Percentiles rank a stretch among this genome's conserved stretches.
These are phyloP conservation scores for Asarcornis scutulata DNA, from an alignment of 2,113 vertebrate species.

Conservation along the genomic window DNA sequence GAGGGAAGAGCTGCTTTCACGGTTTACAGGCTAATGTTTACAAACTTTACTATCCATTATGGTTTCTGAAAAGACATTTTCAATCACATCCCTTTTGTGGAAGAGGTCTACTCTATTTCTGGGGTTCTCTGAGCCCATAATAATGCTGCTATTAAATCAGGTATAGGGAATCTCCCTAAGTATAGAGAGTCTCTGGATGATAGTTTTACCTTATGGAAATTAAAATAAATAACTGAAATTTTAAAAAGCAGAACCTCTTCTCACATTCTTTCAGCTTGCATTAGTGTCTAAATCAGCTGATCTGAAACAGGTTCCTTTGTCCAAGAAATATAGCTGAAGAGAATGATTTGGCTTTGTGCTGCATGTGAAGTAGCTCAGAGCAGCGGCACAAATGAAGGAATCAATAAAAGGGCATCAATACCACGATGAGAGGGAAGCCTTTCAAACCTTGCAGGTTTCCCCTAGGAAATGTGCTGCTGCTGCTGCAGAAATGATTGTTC, in stretches of 20 bases:
- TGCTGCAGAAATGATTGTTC: constrained; percentile 26
- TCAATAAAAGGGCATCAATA: constrained; percentile 20
- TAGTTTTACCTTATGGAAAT: not conserved
- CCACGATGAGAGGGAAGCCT: constrained; percentile 29
- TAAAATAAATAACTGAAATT: not conserved
- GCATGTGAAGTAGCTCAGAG: constrained; percentile 41
- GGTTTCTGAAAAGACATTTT: not conserved
- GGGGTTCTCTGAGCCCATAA: not conserved
- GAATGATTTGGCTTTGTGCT: not conserved
- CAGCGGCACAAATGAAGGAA: constrained; percentile 6
- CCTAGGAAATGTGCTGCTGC: not conserved
- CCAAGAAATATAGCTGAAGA: constrained; percentile 1
- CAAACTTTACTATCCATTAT: not conserved
- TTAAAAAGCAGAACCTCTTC: not conserved
- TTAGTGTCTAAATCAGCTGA: constrained; percentile 10
- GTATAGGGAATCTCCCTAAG: not conserved
- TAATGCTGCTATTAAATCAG: not conserved
- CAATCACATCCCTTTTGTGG: not conserved
- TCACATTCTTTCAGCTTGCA: not conserved
- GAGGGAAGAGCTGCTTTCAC: not conserved
- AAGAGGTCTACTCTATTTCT: not conserved
- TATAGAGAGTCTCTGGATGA: not conserved
- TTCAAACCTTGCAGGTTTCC: constrained; percentile 6
- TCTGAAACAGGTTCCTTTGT: not conserved
- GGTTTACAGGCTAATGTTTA: not conserved